These are phyloP conservation scores for Saguinus midas DNA, from an alignment of 2,113 vertebrate genomes.

Conservation along the genomic window DNA sequence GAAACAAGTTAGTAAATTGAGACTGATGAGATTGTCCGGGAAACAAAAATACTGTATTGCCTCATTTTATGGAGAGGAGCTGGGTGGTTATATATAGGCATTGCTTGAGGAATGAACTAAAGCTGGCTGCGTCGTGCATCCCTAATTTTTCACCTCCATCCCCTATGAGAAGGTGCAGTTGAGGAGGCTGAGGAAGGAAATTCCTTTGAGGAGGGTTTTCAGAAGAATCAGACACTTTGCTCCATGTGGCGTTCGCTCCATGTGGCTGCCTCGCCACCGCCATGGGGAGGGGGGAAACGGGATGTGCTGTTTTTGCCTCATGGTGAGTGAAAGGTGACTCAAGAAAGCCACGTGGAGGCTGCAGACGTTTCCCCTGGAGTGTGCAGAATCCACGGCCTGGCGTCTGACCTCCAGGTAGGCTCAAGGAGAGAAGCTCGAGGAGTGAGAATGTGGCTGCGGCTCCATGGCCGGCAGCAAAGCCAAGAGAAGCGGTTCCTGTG, in stretches of 20 bases:
- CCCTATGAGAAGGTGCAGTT: background rate
- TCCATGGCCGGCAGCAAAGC: background rate
- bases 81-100: rapidly evolving
- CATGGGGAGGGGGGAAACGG: rapidly evolving
- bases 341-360: background rate
- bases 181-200: too few species aligned
- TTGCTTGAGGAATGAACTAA: background rate
- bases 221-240: rapidly evolving
- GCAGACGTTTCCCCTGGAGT: rapidly evolving
- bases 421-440: too few species aligned
- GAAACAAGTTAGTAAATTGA: background rate
- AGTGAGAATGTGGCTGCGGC: rapidly evolving
- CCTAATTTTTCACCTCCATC: background rate
- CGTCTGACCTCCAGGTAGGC: rapidly evolving
- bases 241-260: rapidly evolving
- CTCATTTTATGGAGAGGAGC: background rate
- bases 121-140: background rate
- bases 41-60: too few species aligned
- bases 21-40: background rate
- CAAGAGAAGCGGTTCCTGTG: too few species aligned
- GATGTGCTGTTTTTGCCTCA: background rate
- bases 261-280: background rate
- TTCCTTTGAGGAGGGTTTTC: background rate
- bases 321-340: background rate
- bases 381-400: background rate